Base-by-base conservation (phyloP, 2,113 vertebrate species). In the Orycteropus afer region DNA sequence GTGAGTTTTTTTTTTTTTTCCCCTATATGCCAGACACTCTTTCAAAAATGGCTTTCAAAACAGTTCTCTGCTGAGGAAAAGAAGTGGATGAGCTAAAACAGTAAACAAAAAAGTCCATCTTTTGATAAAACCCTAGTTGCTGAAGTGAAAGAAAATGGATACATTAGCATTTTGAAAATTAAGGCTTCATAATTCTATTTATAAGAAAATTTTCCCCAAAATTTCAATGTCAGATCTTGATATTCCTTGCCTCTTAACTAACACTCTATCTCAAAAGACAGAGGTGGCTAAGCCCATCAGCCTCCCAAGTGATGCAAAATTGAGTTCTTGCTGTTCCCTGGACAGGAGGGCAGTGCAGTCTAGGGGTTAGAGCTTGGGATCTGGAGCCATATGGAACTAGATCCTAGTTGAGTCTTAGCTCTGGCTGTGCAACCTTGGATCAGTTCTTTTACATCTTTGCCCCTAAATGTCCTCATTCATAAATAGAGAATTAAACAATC, bases 231-330 rank as follows among this genome's bases (percentile, higher is more conserved):
- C 51, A 42, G 29, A 40, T 23, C 61, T 61, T 57, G 80, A 15
- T 5, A 32, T 27, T 82, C 71, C 71, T 86, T 84, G 47, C 78
- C 71, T 79, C 83, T 95, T 25, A 2, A 37, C 23, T 6, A n/a
- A 6, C 29, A 34, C 34, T 34, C 57, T 23, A 2, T 51, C n/a
- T 32, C 51, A 22, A 82, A 85, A n/a, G 45, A 29, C 18, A 13
- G 23, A 47, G 32, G 32, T 1, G 3, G 17, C 32, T 40, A 32
- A 89, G 53, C 27, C 40, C 18, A 0, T 0, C 29, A 8, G 32
- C 13, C 55, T 4, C 49, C 3, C 0, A 5, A 9, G 14, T 47
- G 37, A 17, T 5, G 2, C 23, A 23, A 25, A 29, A 34, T n/a
- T 49, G 7, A 22, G 42, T 14, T 78, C 65, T 55, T 8, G 40